These are phyloP conservation scores for Xerus inauris DNA, from an alignment of 2,113 vertebrate species.

Conservation along the genomic window DNA sequence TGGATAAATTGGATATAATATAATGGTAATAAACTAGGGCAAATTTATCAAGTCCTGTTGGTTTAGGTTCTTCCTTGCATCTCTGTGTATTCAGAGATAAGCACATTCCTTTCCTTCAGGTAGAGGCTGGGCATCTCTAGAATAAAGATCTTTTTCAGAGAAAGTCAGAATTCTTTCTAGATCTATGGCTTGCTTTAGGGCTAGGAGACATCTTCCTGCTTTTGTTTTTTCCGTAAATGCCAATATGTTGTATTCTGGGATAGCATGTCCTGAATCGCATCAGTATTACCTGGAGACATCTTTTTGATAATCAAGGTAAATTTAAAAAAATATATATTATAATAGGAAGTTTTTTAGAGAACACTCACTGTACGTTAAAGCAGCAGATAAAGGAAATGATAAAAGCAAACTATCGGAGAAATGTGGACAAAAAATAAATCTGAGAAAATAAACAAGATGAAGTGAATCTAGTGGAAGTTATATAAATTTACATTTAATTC, in stretches of 20 bases:
- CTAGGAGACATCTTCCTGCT: not conserved
- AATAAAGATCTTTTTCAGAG: not conserved
- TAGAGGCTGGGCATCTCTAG: not conserved
- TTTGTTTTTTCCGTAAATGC: not conserved
- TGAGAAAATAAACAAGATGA: conserved; percentile 17
- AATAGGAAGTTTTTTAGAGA: conserved; percentile 18
- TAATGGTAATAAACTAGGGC: not conserved
- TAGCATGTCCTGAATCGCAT: not conserved
- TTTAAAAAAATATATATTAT: not conserved
- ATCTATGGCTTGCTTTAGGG: not conserved
- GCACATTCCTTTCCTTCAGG: not conserved
- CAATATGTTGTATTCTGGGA: not conserved
- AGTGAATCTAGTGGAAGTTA: conserved; percentile 31
- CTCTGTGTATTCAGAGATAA: not conserved
- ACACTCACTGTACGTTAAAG: not conserved
- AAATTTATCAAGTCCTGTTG: no score
- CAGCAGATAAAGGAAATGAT: conserved; percentile 3
- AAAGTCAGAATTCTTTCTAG: not conserved
- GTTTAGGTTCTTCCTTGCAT: not conserved
- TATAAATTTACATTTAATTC: conserved; percentile 24
- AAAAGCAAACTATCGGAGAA: not conserved
- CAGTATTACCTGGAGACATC: not conserved
- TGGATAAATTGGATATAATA: not conserved
- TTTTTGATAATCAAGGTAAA: not conserved
- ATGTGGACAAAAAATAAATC: not conserved